Base-by-base conservation (phyloP, 1,140 invertebrate genomes). In the Drosophila miranda region DNA sequence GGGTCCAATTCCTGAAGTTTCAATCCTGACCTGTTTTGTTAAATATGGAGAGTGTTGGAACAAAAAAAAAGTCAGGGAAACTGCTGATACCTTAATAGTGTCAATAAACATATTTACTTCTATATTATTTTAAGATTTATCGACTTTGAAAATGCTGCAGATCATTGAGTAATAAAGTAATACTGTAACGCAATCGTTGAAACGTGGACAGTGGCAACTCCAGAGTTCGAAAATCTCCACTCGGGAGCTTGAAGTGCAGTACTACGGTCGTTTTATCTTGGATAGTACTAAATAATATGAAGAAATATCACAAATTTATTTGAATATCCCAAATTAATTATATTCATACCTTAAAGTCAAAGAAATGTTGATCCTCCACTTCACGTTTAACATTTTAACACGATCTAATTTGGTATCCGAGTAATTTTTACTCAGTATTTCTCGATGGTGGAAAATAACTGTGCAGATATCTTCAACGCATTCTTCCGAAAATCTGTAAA, bases 351-450 rank as follows among this genome's bases (percentile, higher is more conserved):
- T 72, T 16, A 88, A 70, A 5, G 49, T 55, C 19, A 91, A 43
- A 6, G 90, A 91, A 41, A 91, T 89, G 43, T 91, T 91, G 11
- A 91, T 91, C 13, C 90, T 76, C 90, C 90, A 91, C 45, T 91
- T 87, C 51, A 91, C 45, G n/a, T 90, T 86, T 13, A 76, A 66
- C 30, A 90, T 84, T 64, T 89, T 86, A 1, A 78, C 63, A 4
- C 90, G 77, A 50, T 82, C 58, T 54, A 86, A 75, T 75, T 91
- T 91, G 0, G 84, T 90, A 51, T 87, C 89, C 0, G 68, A 56
- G 58, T 83, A 89, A 53, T 90, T 91, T 48, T 77, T 87, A 6
- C 86, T 87, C 0, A 91, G 57, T 6, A 90, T 72, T n/a, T 83
- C 75, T 11, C 89, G 59, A 61, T 91, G 89, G 42, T 89, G 90